These are phyloP conservation scores for Caenorhabditis sinica DNA, from an alignment of 2,888 invertebrate species.

Conservation along the genomic window DNA sequence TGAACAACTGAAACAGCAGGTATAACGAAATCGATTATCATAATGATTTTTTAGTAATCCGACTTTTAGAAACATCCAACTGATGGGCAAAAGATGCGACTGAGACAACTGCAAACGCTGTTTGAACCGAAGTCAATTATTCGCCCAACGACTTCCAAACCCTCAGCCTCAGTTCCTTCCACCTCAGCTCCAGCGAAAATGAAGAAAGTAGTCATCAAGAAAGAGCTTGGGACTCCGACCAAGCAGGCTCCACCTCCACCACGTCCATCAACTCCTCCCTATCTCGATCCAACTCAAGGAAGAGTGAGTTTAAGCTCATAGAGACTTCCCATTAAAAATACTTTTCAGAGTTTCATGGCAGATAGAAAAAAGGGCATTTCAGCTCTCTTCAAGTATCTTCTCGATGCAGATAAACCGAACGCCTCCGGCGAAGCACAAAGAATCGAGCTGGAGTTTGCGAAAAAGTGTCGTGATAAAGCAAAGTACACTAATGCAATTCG, in stretches of 20 bases:
- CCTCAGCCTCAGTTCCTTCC: background rate
- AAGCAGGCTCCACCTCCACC: background rate
- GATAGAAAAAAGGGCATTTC: background rate
- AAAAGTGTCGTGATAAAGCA: background rate
- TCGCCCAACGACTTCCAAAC: background rate
- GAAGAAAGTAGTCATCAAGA: background rate
- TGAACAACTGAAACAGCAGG: constrained; percentile 2
- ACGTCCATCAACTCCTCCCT: background rate
- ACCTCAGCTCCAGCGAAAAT: background rate
- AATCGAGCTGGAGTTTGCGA: constrained; percentile 14
- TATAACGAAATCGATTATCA: background rate
- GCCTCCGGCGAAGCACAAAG: constrained; percentile 16
- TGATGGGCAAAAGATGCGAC: background rate
- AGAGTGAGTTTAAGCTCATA: constrained; percentile 13
- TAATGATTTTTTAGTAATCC: background rate
- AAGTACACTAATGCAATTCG: background rate
- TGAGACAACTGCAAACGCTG: background rate
- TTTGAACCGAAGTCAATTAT: background rate
- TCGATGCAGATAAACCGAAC: background rate
- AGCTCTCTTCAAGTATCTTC: background rate
- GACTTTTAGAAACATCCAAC: constrained; percentile 21
- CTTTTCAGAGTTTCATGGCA: constrained; percentile 5
- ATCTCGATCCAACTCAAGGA: constrained; percentile 26
- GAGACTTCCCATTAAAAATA: background rate
- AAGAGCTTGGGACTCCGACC: background rate